Conservation (phyloP, 2,888 invertebrate species). For the Agrotis segetum region DNA sequence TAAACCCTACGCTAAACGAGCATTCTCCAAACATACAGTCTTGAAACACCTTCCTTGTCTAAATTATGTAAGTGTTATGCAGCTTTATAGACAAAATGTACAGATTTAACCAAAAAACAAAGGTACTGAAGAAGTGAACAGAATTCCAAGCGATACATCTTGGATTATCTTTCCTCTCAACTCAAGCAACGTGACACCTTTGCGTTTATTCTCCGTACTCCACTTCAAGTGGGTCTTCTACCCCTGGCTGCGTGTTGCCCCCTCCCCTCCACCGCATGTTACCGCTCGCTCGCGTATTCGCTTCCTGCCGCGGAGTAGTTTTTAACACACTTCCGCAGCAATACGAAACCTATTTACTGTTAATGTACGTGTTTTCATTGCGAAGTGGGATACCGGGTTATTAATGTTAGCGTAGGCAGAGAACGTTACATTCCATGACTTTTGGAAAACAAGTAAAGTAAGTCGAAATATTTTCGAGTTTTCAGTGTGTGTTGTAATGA, state of each 20-base stretch:
- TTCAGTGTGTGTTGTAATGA: conserved; percentile 2
- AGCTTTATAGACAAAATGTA: neutral
- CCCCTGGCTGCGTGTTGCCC: neutral
- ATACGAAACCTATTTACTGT: conserved; percentile 54
- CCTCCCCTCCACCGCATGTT: conserved; percentile 21
- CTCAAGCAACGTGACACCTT: neutral
- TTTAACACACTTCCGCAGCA: conserved; percentile 63
- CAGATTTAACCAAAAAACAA: too few relatives aligned
- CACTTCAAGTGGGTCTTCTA: conserved; percentile 15
- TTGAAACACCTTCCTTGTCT: too few relatives aligned
- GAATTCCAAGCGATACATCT: neutral
- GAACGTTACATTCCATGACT: neutral
- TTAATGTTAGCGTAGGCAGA: conserved; percentile 8
- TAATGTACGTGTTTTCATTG: conserved; percentile 49
- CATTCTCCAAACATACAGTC: too few relatives aligned
- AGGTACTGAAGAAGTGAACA: too few relatives aligned
- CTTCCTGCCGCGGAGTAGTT: conserved; percentile 64
- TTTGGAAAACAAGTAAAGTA: neutral
- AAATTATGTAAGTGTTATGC: neutral
- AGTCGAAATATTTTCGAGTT: neutral
- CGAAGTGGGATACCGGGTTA: conserved; percentile 40
- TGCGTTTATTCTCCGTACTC: neutral
- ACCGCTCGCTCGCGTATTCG: conserved; percentile 43
- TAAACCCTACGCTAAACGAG: too few relatives aligned
- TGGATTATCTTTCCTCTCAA: neutral